Evolutionary conservation across 2,113 vertebrate genomes (phyloP).

Genomic region (Spermophilus dauricus): DNA sequence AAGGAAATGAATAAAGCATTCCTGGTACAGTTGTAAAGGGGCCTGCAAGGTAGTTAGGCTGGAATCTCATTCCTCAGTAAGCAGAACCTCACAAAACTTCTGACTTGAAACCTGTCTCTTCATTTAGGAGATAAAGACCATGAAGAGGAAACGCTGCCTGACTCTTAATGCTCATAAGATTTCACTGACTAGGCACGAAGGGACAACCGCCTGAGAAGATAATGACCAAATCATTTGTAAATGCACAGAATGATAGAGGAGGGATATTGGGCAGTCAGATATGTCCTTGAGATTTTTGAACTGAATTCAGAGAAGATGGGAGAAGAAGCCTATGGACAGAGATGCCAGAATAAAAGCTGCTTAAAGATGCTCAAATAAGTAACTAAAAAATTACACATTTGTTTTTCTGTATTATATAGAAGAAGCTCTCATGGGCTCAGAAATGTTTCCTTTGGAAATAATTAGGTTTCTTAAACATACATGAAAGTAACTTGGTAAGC

Average conservation of each 20-base stretch:
- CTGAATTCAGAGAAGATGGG: not conserved
- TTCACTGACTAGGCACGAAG: not conserved
- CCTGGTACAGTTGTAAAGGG: not conserved
- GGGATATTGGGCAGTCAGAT: not conserved
- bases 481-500: not conserved
- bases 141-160: not conserved
- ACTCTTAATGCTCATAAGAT: not conserved
- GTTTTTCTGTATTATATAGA: not conserved
- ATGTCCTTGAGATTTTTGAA: not conserved
- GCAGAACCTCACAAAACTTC: not conserved
- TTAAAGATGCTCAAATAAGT: not conserved
- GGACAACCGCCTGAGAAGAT: not conserved
- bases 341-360: too few species aligned
- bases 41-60: not conserved
- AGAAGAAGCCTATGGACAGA: not conserved
- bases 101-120: too few species aligned
- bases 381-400: not conserved
- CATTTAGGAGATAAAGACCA: not conserved
- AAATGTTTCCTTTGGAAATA: not conserved
- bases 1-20: not conserved
- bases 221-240: not conserved
- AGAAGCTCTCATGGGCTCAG: not conserved
- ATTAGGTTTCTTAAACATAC: not conserved
- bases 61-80: not conserved
- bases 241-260: too few species aligned